Conservation (phyloP, 1,140 invertebrate genomes). For the Dolichoris vasculosae region DNA sequence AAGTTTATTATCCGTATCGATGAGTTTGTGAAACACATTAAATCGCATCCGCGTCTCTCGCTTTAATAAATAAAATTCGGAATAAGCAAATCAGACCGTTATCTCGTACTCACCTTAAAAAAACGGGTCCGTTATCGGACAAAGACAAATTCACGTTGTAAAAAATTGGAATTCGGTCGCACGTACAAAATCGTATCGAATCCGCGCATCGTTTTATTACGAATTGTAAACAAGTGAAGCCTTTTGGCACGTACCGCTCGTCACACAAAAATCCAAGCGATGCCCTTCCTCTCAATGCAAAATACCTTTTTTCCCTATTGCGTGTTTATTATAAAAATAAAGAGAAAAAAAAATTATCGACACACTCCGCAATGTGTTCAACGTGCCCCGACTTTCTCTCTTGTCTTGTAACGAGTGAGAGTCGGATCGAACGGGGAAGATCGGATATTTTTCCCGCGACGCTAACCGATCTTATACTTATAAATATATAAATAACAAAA, state of each 20-base stretch:
- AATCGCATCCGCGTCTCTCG: not conserved
- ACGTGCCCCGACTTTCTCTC: conserved; percentile 26
- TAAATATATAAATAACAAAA: conserved; percentile 13
- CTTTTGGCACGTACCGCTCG: not conserved
- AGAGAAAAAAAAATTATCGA: conserved; percentile 15
- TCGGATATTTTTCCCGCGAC: conserved; percentile 17
- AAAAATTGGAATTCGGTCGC: not conserved
- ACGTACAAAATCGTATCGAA: not conserved
- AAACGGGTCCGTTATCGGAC: not conserved
- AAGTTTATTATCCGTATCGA: too few species aligned
- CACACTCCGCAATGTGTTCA: conserved; percentile 52
- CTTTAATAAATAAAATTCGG: not conserved
- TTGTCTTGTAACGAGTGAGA: not conserved
- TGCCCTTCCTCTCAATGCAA: conserved; percentile 45
- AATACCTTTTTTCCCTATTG: conserved; percentile 23
- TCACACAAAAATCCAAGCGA: conserved; percentile 9
- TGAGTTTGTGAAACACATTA: not conserved
- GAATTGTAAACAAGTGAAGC: not conserved
- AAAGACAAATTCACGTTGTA: too few species aligned
- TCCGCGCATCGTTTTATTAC: not conserved
- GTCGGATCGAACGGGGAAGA: not conserved
- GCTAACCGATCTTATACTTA: conserved; percentile 32
- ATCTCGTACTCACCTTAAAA: not conserved
- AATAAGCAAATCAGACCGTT: not conserved
- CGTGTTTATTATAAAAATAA: conserved; percentile 30